These are phyloP conservation scores for Trinectes maculatus DNA, from an alignment of 2,113 vertebrate genomes.

Conservation along the genomic window DNA sequence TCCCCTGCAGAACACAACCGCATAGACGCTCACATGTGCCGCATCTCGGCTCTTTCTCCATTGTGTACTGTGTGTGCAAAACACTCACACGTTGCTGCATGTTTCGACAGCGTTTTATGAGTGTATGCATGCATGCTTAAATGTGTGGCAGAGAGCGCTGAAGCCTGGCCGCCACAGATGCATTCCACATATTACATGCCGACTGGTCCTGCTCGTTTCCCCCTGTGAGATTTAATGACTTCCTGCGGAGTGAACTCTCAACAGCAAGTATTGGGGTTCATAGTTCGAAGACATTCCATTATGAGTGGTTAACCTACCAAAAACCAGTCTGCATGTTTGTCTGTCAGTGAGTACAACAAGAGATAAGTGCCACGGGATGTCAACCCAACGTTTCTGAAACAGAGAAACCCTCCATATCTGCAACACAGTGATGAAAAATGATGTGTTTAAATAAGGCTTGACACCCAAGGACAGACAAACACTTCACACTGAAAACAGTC, in stretches of 20 bases:
- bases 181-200: conserved; percentile 50
- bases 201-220: conserved; percentile 19
- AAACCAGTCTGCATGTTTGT: neutral
- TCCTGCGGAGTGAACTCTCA: conserved; percentile 27
- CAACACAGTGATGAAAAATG: conserved; percentile 15
- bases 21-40: conserved; percentile 15
- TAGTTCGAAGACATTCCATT: conserved; percentile 37
- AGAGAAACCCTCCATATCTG: conserved; percentile 13
- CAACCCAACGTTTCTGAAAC: conserved; percentile 11
- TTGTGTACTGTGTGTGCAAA: neutral
- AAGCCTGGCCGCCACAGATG: conserved; percentile 34
- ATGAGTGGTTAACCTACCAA: neutral
- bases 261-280: conserved; percentile 18
- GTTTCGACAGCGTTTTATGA: conserved; percentile 37
- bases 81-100: conserved; percentile 21
- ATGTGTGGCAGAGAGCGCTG: conserved; percentile 9
- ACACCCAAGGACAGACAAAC: conserved; percentile 27
- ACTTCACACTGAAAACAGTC: too few relatives aligned
- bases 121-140: conserved; percentile 31
- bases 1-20: conserved; percentile 1
- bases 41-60: conserved; percentile 1
- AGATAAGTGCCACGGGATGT: neutral
- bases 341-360: neutral
- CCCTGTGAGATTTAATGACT: conserved; percentile 52
- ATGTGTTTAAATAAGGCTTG: conserved; percentile 9